phyloP scores from a whole-genome alignment of 2,888 invertebrate species.

The Cantharis lateralis region DNA sequence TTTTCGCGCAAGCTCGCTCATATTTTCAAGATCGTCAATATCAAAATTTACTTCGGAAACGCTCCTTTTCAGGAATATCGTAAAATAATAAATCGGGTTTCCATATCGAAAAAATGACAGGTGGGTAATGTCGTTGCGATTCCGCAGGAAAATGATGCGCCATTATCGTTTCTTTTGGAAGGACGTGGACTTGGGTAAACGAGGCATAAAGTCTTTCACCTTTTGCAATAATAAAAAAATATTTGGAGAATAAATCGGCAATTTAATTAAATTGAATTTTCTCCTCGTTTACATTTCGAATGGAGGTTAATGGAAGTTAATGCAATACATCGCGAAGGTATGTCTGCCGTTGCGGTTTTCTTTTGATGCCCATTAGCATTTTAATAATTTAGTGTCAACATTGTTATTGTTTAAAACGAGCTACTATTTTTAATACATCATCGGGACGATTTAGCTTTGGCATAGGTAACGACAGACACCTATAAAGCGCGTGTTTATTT shows the following conservation, averaged over 20 bases:
- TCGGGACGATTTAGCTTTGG: slow-evolving; percentile 17
- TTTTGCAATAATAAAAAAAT: slow-evolving; percentile 19
- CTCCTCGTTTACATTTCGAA: not conserved
- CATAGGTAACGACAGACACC: slow-evolving; percentile 30
- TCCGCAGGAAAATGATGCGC: slow-evolving; percentile 33
- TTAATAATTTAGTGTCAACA: not conserved
- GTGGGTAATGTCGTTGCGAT: slow-evolving; percentile 34
- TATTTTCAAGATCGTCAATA: slow-evolving; percentile 32
- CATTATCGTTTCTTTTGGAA: slow-evolving; percentile 32
- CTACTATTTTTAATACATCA: not conserved
- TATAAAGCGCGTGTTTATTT: slow-evolving; percentile 30
- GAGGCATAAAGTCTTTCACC: slow-evolving; percentile 35
- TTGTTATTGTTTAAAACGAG: not conserved
- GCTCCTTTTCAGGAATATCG: slow-evolving; percentile 34
- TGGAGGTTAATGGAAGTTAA: not conserved
- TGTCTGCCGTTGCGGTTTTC: not conserved
- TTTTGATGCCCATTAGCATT: not conserved
- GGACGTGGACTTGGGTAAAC: slow-evolving; percentile 35
- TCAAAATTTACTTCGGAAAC: slow-evolving; percentile 28
- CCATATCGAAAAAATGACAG: slow-evolving; percentile 37
- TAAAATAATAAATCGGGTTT: slow-evolving; percentile 39
- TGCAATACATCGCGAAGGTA: not conserved
- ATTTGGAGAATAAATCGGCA: not conserved
- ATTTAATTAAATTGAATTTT: not conserved
- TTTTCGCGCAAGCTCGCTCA: slow-evolving; percentile 23